A percentile compares a stretch with the other conserved stretches of the same genome.
These are phyloP conservation scores for Ennomos erosarius DNA, from an alignment of 2,888 invertebrate species.

Conservation along the genomic window DNA sequence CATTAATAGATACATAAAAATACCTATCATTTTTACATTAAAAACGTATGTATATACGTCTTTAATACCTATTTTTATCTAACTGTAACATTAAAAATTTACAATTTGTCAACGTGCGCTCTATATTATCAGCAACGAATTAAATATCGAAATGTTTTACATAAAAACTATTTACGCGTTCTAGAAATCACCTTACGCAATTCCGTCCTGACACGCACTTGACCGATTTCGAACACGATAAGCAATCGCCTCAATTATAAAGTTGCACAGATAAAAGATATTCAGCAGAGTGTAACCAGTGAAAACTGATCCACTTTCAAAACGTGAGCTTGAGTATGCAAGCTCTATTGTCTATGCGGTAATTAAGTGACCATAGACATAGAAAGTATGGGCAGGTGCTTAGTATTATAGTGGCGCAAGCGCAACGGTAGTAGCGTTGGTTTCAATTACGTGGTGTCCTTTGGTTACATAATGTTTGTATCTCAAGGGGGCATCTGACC, in stretches of 20 bases:
- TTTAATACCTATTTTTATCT: no score
- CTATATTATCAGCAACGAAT: neutral
- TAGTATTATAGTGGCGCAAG: conserved; percentile 39
- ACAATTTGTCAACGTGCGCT: no score
- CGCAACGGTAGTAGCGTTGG: conserved; percentile 20
- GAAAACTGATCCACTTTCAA: conserved; percentile 69
- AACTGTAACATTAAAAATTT: no score
- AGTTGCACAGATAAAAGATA: conserved; percentile 42
- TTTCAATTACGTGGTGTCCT: conserved; percentile 27
- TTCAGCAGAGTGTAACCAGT: conserved; percentile 61
- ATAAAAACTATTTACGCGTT: conserved; percentile 11
- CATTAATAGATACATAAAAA: no score
- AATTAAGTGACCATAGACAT: conserved; percentile 53
- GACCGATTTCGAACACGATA: conserved; percentile 37
- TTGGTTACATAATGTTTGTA: conserved; percentile 23
- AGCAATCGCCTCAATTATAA: conserved; percentile 34
- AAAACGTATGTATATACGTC: no score
- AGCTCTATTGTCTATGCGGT: conserved; percentile 49
- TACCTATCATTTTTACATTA: no score
- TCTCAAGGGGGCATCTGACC: no score
- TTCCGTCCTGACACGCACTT: conserved; percentile 27
- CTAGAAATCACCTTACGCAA: conserved; percentile 18
- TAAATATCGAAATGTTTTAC: conserved; percentile 7
- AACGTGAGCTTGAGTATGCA: conserved; percentile 53
- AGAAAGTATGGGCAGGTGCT: conserved; percentile 49